Evolutionary conservation across 2,888 invertebrate genomes (phyloP).

Genomic region (Cephus nigrinus): DNA sequence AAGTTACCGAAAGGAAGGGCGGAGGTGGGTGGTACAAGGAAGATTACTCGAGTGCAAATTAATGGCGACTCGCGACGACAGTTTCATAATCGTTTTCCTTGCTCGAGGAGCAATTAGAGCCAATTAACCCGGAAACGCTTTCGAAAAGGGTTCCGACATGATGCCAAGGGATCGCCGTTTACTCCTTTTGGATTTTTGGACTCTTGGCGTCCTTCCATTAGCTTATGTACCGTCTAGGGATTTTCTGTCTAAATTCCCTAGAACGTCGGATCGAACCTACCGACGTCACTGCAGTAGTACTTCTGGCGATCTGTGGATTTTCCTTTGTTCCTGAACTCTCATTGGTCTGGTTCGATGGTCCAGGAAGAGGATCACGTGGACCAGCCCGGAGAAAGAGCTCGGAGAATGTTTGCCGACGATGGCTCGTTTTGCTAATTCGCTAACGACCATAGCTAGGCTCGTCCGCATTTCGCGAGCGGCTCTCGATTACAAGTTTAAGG

Average conservation of each 20-base stretch:
- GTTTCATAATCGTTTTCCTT: constrained; percentile 42
- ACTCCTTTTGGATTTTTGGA: constrained; percentile 15
- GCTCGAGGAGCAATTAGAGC: constrained; percentile 48
- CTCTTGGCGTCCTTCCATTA: background rate
- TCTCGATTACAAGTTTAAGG: constrained; percentile 54
- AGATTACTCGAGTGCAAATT: constrained; percentile 29
- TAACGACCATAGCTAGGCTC: constrained; percentile 24
- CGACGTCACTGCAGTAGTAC: background rate
- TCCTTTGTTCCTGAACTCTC: background rate
- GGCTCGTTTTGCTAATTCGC: constrained; percentile 31
- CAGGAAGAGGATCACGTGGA: background rate
- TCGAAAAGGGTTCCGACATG: constrained; percentile 23
- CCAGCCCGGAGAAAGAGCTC: background rate
- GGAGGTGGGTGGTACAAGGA: constrained; percentile 3
- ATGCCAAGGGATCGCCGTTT: constrained; percentile 27
- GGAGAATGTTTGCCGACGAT: constrained; percentile 20
- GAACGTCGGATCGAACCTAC: background rate
- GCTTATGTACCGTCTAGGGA: background rate
- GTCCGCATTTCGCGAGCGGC: constrained; percentile 11
- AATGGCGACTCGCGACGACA: constrained; percentile 19
- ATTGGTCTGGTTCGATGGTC: background rate
- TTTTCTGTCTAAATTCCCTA: background rate
- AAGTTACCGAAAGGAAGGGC: constrained; percentile 10
- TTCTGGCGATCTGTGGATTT: background rate
- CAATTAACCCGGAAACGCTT: constrained; percentile 43